Conservation (phyloP, 2,113 vertebrate genomes). For the Diglossa brunneiventris region DNA sequence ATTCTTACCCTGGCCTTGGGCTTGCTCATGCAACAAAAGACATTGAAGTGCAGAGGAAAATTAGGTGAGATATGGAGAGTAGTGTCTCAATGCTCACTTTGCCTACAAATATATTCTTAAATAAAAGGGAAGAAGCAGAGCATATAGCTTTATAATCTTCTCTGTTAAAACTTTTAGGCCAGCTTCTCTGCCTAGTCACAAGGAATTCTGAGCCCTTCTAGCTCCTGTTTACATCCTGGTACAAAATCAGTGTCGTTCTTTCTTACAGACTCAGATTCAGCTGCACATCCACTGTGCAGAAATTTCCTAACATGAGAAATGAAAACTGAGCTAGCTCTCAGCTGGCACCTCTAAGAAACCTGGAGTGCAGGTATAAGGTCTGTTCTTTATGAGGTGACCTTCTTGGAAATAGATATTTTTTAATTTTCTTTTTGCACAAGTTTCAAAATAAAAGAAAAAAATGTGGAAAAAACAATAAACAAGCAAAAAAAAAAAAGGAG, state of each 20-base stretch:
- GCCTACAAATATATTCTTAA: not conserved
- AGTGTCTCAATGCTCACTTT: not conserved
- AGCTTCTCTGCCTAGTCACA: not conserved
- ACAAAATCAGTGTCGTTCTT: not conserved
- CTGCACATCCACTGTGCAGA: not conserved
- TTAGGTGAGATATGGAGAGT: not conserved
- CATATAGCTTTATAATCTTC: not conserved
- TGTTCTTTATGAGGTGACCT: accelerated
- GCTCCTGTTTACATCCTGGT: not conserved
- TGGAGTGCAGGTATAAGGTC: not conserved
- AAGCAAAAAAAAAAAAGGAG: no score
- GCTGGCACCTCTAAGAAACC: not conserved
- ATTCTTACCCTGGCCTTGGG: not conserved
- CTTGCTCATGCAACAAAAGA: not conserved
- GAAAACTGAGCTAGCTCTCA: not conserved
- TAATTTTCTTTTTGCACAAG: not conserved
- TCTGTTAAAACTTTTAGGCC: not conserved
- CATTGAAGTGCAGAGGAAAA: not conserved
- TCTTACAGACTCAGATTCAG: not conserved
- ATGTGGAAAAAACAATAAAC: accelerated
- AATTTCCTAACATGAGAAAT: not conserved
- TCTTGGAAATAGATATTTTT: not conserved
- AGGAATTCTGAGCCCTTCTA: not conserved
- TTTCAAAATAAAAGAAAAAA: not conserved
- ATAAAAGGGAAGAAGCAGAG: accelerated